phyloP scores from a whole-genome alignment of 1,140 invertebrate species.

The Neodiprion virginianus region DNA sequence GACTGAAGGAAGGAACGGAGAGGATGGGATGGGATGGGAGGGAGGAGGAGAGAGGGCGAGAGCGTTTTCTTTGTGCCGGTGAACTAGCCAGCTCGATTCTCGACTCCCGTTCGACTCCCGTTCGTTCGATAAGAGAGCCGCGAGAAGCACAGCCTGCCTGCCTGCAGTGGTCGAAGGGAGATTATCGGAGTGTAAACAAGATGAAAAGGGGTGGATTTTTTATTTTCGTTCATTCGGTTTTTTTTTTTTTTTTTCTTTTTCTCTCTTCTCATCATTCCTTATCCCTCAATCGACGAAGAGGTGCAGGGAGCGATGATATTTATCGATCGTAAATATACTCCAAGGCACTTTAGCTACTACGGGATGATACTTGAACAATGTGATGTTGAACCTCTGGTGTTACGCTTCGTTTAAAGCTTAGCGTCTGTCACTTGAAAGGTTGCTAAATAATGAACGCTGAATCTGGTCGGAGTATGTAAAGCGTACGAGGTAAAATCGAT shows the following conservation, averaged over 20 bases:
- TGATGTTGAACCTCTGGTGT: background rate
- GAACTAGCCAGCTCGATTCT: background rate
- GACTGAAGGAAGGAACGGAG: background rate
- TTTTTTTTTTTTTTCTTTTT: too few species aligned
- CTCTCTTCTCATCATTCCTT: too few species aligned
- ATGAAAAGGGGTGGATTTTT: background rate
- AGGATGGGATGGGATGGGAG: slow-evolving; percentile 15
- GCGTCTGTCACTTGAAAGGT: background rate
- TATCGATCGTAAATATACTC: background rate
- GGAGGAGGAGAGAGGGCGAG: background rate
- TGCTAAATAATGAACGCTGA: background rate
- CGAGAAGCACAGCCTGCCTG: background rate
- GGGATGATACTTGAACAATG: background rate
- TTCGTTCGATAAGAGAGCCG: background rate
- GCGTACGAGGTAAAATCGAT: background rate
- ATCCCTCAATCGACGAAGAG: too few species aligned
- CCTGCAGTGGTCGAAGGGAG: background rate
- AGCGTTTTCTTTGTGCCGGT: background rate
- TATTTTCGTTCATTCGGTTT: background rate
- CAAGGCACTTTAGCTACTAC: background rate
- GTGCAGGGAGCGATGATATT: background rate
- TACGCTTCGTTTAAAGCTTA: background rate
- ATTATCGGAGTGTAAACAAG: background rate
- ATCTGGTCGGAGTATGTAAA: background rate
- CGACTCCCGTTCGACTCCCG: slow-evolving; percentile 2